Evolutionary conservation across 2,888 invertebrate genomes (phyloP).

Genomic region (Agrilus mali): DNA sequence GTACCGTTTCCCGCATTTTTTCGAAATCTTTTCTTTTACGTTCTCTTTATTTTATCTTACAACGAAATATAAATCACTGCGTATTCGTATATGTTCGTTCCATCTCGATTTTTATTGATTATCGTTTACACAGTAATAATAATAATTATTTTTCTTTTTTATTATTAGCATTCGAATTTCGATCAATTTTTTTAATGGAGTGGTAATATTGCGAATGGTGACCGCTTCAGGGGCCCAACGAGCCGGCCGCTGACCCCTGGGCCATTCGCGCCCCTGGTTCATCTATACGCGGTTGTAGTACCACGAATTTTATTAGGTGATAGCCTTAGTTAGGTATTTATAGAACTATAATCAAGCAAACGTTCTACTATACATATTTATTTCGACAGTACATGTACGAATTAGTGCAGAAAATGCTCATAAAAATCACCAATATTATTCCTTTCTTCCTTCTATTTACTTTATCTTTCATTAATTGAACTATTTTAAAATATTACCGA

Average conservation of each 20-base stretch:
- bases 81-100: conserved; percentile 8
- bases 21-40: conserved; percentile 12
- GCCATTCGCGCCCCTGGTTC: conserved; percentile 9
- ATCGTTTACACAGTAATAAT: conserved; percentile 34
- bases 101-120: conserved; percentile 31
- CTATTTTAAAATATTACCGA: too few relatives aligned
- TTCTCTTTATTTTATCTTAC: conserved; percentile 14
- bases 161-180: conserved; percentile 35
- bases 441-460: too few relatives aligned
- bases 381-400: too few relatives aligned
- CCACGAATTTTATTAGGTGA: too few relatives aligned
- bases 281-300: background rate
- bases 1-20: conserved; percentile 20
- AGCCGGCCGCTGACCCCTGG: conserved; percentile 26
- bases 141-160: too few relatives aligned
- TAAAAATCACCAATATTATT: too few relatives aligned
- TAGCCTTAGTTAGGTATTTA: too few relatives aligned
- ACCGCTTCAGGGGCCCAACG: conserved; percentile 20
- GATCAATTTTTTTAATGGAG: conserved; percentile 17
- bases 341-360: too few relatives aligned
- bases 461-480: too few relatives aligned
- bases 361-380: too few relatives aligned
- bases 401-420: too few relatives aligned
- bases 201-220: conserved; percentile 27
- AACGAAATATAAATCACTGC: conserved; percentile 10